Evolutionary conservation across 53 echinoderm and acorn worm genomes (phyloP).

Genomic region (Astropecten irregularis): DNA sequence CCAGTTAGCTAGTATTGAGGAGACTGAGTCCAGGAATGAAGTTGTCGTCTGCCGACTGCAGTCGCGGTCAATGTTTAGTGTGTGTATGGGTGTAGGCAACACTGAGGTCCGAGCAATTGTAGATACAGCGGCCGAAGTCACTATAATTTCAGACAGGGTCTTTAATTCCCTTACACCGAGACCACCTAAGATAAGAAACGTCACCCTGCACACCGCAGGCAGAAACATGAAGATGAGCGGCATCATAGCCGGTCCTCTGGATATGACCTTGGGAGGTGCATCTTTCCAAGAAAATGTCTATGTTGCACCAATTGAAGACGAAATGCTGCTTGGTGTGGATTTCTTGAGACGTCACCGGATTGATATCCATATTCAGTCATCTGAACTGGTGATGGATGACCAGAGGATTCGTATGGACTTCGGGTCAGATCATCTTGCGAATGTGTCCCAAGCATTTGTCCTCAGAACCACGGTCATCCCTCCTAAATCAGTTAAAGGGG

Average conservation of each 20-base stretch:
- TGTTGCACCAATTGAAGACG: constrained; percentile 62
- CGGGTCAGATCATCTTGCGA: neutral
- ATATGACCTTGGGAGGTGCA: constrained; percentile 11
- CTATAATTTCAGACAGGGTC: constrained; percentile 39
- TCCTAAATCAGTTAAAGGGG: neutral
- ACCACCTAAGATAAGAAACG: constrained; percentile 16
- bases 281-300: neutral
- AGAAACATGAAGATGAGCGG: constrained; percentile 57
- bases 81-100: neutral
- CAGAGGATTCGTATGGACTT: constrained; percentile 9
- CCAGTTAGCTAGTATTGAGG: too few species aligned
- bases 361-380: constrained; percentile 4
- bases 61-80: constrained; percentile 11
- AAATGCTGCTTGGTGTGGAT: constrained; percentile 61
- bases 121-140: constrained; percentile 27
- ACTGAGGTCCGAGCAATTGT: neutral
- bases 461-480: neutral
- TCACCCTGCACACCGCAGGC: constrained; percentile 45
- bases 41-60: neutral
- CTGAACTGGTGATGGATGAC: neutral
- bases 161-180: constrained; percentile 3
- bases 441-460: neutral
- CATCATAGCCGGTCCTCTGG: constrained; percentile 27
- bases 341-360: constrained; percentile 7
- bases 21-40: too few species aligned